Percentiles rank a stretch among this genome's conserved stretches.
Conservation (phyloP, 2,113 vertebrate genomes). For the Heterotis niloticus region DNA sequence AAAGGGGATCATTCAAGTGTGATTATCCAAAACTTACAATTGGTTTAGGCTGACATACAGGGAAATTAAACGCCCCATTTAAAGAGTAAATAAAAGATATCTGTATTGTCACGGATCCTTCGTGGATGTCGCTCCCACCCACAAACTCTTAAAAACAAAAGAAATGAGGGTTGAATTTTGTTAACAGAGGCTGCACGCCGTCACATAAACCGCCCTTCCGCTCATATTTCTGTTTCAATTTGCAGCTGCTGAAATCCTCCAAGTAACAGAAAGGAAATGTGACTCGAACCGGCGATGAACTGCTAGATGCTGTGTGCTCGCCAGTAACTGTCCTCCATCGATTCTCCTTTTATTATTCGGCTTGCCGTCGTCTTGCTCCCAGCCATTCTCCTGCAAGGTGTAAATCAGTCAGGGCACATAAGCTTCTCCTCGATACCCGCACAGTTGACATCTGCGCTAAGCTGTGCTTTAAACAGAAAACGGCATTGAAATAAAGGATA, state of each 20-base stretch:
- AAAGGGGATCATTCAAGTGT: conserved; percentile 14
- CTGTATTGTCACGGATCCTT: conserved; percentile 5
- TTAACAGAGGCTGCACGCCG: not conserved
- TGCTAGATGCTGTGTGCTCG: not conserved
- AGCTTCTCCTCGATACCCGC: not conserved
- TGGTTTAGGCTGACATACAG: conserved; percentile 16
- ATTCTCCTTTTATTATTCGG: not conserved
- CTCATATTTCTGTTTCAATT: not conserved
- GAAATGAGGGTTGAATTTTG: not conserved
- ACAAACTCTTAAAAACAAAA: not conserved
- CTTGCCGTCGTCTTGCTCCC: not conserved
- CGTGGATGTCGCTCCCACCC: not conserved
- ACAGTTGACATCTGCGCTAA: conserved; percentile 77
- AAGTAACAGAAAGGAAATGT: not conserved
- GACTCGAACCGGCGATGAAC: not conserved
- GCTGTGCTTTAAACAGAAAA: conserved; percentile 66
- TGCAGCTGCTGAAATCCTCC: not conserved
- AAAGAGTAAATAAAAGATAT: conserved; percentile 4
- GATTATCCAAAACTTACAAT: conserved; percentile 23
- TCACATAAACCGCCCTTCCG: not conserved
- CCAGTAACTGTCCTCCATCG: not conserved
- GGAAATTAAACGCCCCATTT: not conserved
- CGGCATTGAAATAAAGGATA: conserved; percentile 68
- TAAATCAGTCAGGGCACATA: conserved; percentile 46
- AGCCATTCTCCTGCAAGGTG: conserved; percentile 52